These are phyloP conservation scores for Macrosiphum euphorbiae DNA, from an alignment of 2,888 invertebrate species.

Conservation along the genomic window DNA sequence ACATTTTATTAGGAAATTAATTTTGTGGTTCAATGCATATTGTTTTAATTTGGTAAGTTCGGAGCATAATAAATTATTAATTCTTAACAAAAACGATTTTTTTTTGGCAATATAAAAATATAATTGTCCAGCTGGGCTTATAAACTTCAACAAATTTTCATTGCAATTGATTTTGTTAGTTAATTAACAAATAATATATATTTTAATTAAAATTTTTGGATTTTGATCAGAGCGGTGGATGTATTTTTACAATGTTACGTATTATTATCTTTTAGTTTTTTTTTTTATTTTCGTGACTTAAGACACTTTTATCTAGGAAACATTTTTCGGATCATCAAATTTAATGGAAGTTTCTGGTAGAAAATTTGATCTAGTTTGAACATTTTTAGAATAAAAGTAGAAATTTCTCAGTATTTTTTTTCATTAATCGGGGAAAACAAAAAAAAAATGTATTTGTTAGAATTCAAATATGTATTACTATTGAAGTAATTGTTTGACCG, in stretches of 20 bases:
- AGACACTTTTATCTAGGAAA: background rate
- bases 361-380: no score
- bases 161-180: background rate
- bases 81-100: background rate
- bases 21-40: background rate
- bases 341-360: accelerated
- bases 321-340: background rate
- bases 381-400: background rate
- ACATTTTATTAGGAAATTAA: background rate
- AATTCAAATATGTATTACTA: background rate
- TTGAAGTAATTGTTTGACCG: background rate
- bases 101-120: background rate
- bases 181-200: background rate
- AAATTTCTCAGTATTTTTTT: background rate
- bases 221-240: background rate
- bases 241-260: background rate
- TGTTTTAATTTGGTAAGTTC: background rate
- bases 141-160: background rate
- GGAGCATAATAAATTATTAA: background rate
- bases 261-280: background rate
- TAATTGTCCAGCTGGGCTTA: background rate
- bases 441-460: background rate
- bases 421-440: background rate
- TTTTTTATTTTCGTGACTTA: background rate
- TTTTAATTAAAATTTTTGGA: background rate